A percentile compares a stretch with the other conserved stretches of the same genome.
These are phyloP conservation scores for Trochalopteron elliotii DNA, from an alignment of 2,113 vertebrate species.

Conservation along the genomic window DNA sequence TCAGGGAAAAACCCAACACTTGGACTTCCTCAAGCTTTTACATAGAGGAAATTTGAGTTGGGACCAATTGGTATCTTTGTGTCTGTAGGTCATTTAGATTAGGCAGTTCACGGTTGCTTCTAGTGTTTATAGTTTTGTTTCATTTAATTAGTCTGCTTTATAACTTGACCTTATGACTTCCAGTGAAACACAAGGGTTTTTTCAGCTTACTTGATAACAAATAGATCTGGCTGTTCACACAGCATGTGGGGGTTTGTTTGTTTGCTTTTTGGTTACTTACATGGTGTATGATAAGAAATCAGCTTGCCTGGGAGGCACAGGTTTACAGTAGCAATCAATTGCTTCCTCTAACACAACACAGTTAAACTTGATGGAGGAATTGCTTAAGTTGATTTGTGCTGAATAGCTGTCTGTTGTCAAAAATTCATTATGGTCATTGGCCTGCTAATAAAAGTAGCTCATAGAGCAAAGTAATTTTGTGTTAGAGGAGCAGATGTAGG, in stretches of 20 bases:
- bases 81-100: neutral
- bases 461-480: constrained; percentile 35
- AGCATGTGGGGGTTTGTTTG: neutral
- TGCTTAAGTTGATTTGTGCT: constrained; percentile 32
- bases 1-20: neutral
- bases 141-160: neutral
- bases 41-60: neutral
- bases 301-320: neutral
- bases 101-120: neutral
- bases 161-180: neutral
- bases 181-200: neutral
- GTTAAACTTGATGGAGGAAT: neutral
- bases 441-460: constrained; percentile 30
- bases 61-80: neutral
- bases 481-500: constrained; percentile 19
- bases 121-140: neutral
- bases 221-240: neutral
- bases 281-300: neutral
- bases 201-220: neutral
- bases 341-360: constrained; percentile 40
- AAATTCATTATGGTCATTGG: constrained; percentile 45
- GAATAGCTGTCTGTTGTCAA: constrained; percentile 36
- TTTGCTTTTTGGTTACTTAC: neutral
- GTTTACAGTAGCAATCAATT: constrained; percentile 39
- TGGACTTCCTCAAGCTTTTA: neutral